Percentiles rank a stretch among this genome's conserved stretches.
These are phyloP conservation scores for Seriola dumerili DNA, from an alignment of 2,113 vertebrate species.

Conservation along the genomic window DNA sequence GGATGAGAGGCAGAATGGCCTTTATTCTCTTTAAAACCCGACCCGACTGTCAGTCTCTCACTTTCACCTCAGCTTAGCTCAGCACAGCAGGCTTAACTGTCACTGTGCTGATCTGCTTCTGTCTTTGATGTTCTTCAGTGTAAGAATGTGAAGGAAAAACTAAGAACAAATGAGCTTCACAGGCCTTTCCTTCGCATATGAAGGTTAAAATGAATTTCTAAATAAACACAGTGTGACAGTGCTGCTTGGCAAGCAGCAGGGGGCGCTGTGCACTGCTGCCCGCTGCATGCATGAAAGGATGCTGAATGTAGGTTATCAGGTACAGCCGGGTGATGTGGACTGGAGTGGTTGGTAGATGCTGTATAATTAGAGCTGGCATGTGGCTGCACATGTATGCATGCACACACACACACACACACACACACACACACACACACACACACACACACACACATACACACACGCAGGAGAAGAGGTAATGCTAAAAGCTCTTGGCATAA, in stretches of 20 bases:
- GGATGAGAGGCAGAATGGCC: slow-evolving; percentile 16
- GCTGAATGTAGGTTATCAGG: slow-evolving; percentile 44
- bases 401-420: not conserved
- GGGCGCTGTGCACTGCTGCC: slow-evolving; percentile 57
- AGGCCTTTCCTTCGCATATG: not conserved
- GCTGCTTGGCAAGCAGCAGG: slow-evolving; percentile 46
- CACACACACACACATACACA: not conserved
- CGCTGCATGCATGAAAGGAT: not conserved
- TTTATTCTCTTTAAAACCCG: slow-evolving; percentile 44
- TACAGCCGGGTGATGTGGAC: slow-evolving; percentile 35
- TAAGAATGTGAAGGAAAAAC: not conserved
- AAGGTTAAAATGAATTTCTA: not conserved
- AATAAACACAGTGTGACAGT: not conserved
- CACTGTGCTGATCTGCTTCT: not conserved
- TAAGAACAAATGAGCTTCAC: not conserved
- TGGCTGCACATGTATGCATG: not conserved
- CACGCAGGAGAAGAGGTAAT: slow-evolving; percentile 33
- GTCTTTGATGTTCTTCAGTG: not conserved
- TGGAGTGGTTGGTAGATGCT: slow-evolving; percentile 19
- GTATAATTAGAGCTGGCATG: slow-evolving; percentile 31
- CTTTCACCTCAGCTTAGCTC: slow-evolving; percentile 36
- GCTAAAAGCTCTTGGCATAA: slow-evolving; percentile 50
- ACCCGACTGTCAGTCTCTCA: not conserved
- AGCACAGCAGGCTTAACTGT: not conserved
- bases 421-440: not conserved